A percentile compares a stretch with the other conserved stretches of the same genome.
Evolutionary conservation across 2,888 invertebrate genomes (phyloP).

Genomic region (Tholera decimalis): DNA sequence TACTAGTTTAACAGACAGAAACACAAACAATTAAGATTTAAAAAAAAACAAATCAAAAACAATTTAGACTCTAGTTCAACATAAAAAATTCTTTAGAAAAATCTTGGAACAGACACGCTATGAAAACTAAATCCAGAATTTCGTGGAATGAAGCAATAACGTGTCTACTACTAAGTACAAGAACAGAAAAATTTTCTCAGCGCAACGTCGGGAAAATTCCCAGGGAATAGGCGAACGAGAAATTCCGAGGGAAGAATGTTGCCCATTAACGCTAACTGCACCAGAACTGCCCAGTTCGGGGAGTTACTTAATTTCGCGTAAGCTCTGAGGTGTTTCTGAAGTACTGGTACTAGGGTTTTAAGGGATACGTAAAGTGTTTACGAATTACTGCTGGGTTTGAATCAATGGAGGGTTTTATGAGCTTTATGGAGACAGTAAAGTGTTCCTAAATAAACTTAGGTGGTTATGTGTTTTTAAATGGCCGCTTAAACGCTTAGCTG

Average conservation of each 20-base stretch:
- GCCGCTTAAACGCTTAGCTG: neutral
- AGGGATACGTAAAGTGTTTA: slow-evolving; percentile 50
- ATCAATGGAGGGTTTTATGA: slow-evolving; percentile 25
- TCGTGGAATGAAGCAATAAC: slow-evolving; percentile 63
- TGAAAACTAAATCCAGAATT: slow-evolving; percentile 41
- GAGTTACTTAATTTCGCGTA: slow-evolving; percentile 76
- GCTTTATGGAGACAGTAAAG: slow-evolving; percentile 1
- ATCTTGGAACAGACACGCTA: slow-evolving; percentile 23
- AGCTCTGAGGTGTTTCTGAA: slow-evolving; percentile 64
- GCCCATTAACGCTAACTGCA: slow-evolving; percentile 77
- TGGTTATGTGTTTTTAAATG: neutral
- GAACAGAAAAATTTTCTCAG: slow-evolving; percentile 63
- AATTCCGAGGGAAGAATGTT: slow-evolving; percentile 73
- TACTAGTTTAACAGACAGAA: neutral
- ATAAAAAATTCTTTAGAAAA: slow-evolving; percentile 32
- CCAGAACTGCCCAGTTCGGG: slow-evolving; percentile 72
- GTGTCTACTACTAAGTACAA: slow-evolving; percentile 47
- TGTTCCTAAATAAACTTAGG: neutral
- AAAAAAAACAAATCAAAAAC: slow-evolving; percentile 3
- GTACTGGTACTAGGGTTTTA: slow-evolving; percentile 37
- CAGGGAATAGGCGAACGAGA: slow-evolving; percentile 64
- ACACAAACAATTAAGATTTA: neutral
- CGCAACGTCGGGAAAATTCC: slow-evolving; percentile 56
- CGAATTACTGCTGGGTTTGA: slow-evolving; percentile 20
- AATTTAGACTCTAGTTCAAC: neutral